These are phyloP conservation scores for Dyspetes luteomarginatus DNA, from an alignment of 2,888 invertebrate genomes.

Conservation along the genomic window DNA sequence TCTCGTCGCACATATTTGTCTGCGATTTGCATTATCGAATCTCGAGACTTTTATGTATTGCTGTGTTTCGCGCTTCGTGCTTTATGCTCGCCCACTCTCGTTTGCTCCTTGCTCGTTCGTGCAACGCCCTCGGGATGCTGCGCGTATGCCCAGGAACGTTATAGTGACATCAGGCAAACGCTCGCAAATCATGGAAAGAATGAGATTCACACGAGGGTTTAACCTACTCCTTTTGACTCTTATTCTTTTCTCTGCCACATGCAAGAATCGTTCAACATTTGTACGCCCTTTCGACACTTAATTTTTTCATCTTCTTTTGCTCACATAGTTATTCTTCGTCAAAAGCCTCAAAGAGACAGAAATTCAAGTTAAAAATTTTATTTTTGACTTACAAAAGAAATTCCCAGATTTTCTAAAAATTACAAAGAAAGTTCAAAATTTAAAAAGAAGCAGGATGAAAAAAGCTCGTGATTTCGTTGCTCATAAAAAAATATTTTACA, in stretches of 20 bases:
- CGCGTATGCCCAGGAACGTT: constrained; percentile 15
- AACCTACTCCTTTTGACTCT: constrained; percentile 17
- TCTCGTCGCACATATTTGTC: constrained; percentile 70
- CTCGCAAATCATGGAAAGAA: constrained; percentile 57
- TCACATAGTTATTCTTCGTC: not conserved
- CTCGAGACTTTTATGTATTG: constrained; percentile 9
- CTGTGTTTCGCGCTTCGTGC: constrained; percentile 33
- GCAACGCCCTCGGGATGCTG: constrained; percentile 39
- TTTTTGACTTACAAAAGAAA: too few relatives aligned
- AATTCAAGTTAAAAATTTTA: not conserved
- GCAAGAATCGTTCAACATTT: constrained; percentile 13
- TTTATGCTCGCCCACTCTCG: constrained; percentile 46
- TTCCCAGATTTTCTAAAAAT: too few relatives aligned
- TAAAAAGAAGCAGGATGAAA: too few relatives aligned
- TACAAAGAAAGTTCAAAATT: too few relatives aligned
- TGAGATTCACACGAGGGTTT: constrained; percentile 48
- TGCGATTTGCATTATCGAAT: constrained; percentile 72
- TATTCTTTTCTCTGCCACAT: constrained; percentile 6
- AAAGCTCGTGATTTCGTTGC: too few relatives aligned
- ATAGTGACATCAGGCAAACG: not conserved
- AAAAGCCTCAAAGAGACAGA: not conserved
- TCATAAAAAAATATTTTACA: too few relatives aligned
- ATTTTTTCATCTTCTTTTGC: not conserved
- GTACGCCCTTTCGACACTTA: constrained; percentile 15
- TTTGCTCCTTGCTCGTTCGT: constrained; percentile 43